Evolutionary conservation across 2,797 vertebrate species (phyloP).

Genomic region (Cossypha caffra): DNA sequence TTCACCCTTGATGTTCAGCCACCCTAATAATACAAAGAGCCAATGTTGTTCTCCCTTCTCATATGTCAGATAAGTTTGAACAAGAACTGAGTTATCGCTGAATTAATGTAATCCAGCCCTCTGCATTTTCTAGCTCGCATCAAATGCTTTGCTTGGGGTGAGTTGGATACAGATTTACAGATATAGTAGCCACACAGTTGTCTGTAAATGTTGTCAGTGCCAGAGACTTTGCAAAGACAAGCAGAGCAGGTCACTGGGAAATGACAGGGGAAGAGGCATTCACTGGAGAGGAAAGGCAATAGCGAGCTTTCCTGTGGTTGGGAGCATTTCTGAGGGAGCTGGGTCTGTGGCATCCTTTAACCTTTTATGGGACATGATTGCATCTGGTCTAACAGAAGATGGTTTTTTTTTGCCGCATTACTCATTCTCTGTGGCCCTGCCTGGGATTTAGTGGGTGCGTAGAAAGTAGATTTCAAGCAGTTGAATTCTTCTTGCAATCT

Average conservation of each 20-base stretch:
- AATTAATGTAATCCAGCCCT: background rate
- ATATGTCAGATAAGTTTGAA: background rate
- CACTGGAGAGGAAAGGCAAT: background rate
- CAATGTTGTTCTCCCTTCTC: background rate
- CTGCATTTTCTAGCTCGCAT: background rate
- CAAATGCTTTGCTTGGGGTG: background rate
- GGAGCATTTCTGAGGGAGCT: background rate
- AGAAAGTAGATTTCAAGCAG: background rate
- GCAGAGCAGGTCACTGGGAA: background rate
- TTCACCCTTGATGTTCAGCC: conserved; percentile 44
- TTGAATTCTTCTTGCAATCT: background rate
- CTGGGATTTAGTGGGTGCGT: background rate
- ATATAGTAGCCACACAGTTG: background rate
- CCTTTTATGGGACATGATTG: background rate
- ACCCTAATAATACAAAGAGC: conserved; percentile 12
- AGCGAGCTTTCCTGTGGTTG: background rate
- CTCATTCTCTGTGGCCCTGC: background rate
- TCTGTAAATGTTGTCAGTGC: background rate
- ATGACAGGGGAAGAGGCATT: background rate
- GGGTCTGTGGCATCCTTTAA: background rate
- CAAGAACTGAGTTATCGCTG: background rate
- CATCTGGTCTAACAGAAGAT: background rate
- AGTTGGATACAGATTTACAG: background rate
- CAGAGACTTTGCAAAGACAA: background rate
- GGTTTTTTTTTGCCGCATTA: background rate